phyloP scores from a whole-genome alignment of 2,113 vertebrate species.

The Archilochus colubris region DNA sequence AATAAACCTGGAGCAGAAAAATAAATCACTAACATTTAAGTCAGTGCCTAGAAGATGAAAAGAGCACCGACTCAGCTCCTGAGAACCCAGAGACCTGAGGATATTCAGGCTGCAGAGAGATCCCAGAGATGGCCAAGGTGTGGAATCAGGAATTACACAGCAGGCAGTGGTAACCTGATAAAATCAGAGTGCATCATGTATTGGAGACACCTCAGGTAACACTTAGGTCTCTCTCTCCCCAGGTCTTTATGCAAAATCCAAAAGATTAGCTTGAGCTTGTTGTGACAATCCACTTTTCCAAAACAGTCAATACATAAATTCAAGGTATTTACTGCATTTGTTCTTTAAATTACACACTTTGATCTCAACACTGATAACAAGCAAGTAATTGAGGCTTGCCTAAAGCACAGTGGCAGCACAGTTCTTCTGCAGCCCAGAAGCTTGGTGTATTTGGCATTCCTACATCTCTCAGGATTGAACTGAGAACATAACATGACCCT shows the following conservation, averaged over 20 bases:
- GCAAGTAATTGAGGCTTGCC: not conserved
- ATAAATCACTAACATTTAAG: not conserved
- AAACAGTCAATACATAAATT: not conserved
- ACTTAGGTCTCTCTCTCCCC: not conserved
- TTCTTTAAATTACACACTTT: slow-evolving; percentile 31
- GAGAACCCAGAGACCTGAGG: not conserved
- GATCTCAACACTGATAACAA: slow-evolving; percentile 28
- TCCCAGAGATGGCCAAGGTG: not conserved
- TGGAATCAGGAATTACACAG: not conserved
- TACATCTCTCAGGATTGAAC: rapidly evolving
- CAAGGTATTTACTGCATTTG: slow-evolving; percentile 36
- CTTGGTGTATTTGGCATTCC: not conserved
- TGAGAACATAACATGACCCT: not conserved
- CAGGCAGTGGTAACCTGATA: not conserved
- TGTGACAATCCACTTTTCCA: not conserved
- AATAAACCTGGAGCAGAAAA: not conserved
- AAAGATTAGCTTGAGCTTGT: not conserved
- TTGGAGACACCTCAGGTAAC: not conserved
- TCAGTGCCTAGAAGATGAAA: not conserved
- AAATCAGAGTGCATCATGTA: not conserved
- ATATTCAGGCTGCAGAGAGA: not conserved
- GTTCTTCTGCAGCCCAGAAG: not conserved
- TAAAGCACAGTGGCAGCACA: not conserved
- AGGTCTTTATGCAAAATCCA: not conserved
- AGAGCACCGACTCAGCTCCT: not conserved